Conservation (phyloP, 2,888 invertebrate genomes). For the Dryobota labecula region DNA sequence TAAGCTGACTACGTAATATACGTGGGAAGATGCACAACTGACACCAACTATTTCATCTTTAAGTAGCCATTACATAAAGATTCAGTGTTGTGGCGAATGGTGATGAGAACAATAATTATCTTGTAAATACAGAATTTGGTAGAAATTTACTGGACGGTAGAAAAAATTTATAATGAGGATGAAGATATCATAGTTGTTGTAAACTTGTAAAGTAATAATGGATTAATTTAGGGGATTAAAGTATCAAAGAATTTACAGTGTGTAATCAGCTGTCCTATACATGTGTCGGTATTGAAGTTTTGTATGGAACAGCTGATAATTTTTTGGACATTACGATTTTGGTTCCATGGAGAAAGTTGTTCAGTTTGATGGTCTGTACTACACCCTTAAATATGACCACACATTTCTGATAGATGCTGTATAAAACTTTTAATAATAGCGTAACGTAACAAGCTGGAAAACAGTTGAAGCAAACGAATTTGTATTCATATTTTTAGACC, state of each 20-base stretch:
- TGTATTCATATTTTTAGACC: no score
- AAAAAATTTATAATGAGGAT: not conserved
- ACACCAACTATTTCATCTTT: constrained; percentile 28
- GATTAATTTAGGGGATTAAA: no score
- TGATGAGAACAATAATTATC: not conserved
- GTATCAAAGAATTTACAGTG: no score
- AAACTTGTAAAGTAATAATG: no score
- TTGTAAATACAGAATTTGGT: not conserved
- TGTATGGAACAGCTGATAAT: no score
- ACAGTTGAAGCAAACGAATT: not conserved
- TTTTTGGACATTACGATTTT: no score
- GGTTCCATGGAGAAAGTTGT: no score
- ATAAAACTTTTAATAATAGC: not conserved
- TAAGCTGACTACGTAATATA: constrained; percentile 43
- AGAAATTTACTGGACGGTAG: not conserved
- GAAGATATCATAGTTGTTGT: not conserved
- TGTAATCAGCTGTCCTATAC: no score
- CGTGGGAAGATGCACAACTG: constrained; percentile 52
- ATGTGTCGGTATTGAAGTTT: no score
- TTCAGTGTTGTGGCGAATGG: not conserved
- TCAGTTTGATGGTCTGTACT: no score
- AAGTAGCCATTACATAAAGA: constrained; percentile 14
- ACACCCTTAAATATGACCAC: no score
- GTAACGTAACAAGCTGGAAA: not conserved
- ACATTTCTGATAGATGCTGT: no score